Evolutionary conservation across 2,113 vertebrate species (phyloP).

Genomic region (Peromyscus leucopus): DNA sequence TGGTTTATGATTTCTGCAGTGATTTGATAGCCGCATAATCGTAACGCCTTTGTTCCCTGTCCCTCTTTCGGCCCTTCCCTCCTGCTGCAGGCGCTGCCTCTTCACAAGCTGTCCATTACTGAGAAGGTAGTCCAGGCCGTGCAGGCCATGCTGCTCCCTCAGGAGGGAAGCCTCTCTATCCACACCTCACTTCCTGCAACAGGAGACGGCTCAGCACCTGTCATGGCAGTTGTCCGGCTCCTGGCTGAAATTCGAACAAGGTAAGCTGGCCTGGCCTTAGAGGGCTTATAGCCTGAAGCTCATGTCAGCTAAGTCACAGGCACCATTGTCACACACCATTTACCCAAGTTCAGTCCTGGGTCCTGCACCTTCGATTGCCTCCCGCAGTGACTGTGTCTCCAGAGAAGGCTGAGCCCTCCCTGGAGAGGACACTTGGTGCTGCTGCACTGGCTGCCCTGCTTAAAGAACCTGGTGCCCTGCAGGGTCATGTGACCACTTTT

Average conservation of each 20-base stretch:
- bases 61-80: constrained; percentile 85
- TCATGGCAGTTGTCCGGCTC: constrained; percentile 98
- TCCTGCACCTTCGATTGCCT: not conserved
- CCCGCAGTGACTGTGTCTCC: not conserved
- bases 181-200: constrained; percentile 98
- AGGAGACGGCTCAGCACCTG: constrained; percentile 97
- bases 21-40: constrained; percentile 84
- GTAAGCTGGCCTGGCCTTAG: constrained; percentile 83
- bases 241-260: constrained; percentile 98
- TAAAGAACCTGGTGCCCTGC: not conserved
- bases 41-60: constrained; percentile 86
- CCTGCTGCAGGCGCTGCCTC: constrained; percentile 93
- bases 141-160: constrained; percentile 99
- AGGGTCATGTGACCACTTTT: not conserved
- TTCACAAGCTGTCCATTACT: constrained; percentile 99
- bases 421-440: not conserved
- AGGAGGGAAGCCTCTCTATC: constrained; percentile 99
- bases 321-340: not conserved
- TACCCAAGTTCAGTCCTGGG: not conserved
- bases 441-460: not conserved
- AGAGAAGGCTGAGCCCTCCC: not conserved
- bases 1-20: constrained; percentile 59
- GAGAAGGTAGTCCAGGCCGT: constrained; percentile 99
- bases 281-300: not conserved
- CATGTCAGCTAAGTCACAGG: not conserved